Conservation (phyloP, 2,888 invertebrate species). For the Drepana falcataria region DNA sequence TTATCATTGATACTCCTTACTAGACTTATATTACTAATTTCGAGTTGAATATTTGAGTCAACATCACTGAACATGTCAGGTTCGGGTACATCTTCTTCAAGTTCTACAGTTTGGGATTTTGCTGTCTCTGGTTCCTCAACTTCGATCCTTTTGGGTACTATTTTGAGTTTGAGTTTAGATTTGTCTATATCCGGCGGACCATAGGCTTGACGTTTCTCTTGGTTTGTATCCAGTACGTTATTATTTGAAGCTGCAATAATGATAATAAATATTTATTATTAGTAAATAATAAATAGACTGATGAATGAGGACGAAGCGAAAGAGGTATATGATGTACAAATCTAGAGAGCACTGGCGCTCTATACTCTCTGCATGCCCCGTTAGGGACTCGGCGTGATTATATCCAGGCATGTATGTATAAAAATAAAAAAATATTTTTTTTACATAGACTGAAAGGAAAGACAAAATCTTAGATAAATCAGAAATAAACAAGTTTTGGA, state of each 20-base stretch:
- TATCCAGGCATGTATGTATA: too few species aligned
- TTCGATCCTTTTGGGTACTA: conserved; percentile 11
- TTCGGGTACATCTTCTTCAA: conserved; percentile 1
- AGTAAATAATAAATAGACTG: too few species aligned
- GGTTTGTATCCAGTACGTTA: conserved; percentile 10
- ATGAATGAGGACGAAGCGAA: too few species aligned
- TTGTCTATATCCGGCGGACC: conserved; percentile 35
- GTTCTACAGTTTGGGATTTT: conserved; percentile 6
- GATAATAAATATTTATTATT: too few species aligned
- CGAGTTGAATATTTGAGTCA: conserved; percentile 30
- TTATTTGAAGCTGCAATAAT: conserved; percentile 2
- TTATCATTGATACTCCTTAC: conserved; percentile 1
- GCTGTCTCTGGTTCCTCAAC: conserved; percentile 6
- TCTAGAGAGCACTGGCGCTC: too few species aligned
- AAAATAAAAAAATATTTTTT: too few species aligned
- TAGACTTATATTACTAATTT: conserved; percentile 17
- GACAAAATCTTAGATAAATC: too few species aligned
- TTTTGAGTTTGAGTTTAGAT: conserved; percentile 13
- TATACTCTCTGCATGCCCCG: too few species aligned
- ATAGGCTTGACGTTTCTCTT: conserved; percentile 19
- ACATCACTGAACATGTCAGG: conserved; percentile 21
- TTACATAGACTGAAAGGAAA: too few species aligned
- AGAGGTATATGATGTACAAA: too few species aligned
- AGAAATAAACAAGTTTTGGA: too few species aligned
- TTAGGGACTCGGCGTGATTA: too few species aligned